Evolutionary conservation across 2,113 vertebrate species (phyloP).

Genomic region (Phaethornis superciliosus): DNA sequence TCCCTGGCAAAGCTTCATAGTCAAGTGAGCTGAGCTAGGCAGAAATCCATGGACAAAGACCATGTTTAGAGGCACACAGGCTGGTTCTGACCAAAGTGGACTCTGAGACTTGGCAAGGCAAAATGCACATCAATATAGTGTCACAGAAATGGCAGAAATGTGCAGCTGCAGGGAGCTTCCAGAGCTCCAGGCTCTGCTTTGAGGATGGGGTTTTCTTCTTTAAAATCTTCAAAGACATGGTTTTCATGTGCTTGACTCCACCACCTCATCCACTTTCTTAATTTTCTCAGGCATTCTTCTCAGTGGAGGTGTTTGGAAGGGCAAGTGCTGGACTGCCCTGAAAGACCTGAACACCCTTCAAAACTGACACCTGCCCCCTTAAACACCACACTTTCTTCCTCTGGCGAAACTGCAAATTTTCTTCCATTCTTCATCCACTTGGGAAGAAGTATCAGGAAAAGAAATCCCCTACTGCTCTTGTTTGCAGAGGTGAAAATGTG

Average conservation of each 20-base stretch:
- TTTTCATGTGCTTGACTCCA: background rate
- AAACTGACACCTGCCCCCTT: background rate
- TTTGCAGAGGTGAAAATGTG: background rate
- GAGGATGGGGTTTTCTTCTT: background rate
- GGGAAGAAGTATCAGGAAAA: background rate
- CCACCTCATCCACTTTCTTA: background rate
- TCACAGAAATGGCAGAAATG: background rate
- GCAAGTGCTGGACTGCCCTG: background rate
- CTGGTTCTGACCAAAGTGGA: background rate
- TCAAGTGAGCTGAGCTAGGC: background rate
- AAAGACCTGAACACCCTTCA: background rate
- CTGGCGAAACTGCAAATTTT: background rate
- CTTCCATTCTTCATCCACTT: background rate
- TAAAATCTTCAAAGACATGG: background rate
- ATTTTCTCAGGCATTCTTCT: background rate
- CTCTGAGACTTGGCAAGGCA: background rate
- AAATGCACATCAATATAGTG: background rate
- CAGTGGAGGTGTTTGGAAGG: background rate
- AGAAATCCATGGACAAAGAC: background rate
- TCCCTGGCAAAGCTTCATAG: background rate
- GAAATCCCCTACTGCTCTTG: background rate
- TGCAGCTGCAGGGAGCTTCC: background rate
- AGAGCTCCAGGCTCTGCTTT: background rate
- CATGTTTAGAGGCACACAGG: fast-evolving
- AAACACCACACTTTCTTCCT: background rate